Percentiles rank a stretch among this genome's conserved stretches.
These are phyloP conservation scores for Sturnus vulgaris DNA, from an alignment of 2,113 vertebrate species.

Conservation along the genomic window DNA sequence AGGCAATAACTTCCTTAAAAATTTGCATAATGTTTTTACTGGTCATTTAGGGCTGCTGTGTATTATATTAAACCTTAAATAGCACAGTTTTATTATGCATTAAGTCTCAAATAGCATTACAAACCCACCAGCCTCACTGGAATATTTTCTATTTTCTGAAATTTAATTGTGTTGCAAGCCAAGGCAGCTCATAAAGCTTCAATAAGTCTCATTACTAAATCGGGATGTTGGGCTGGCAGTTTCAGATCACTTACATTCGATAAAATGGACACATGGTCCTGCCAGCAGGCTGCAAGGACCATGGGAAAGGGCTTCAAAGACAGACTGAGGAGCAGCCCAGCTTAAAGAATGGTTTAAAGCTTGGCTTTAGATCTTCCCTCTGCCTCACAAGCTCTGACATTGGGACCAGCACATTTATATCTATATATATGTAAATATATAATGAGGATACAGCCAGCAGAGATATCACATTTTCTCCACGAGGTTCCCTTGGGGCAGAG, in stretches of 20 bases:
- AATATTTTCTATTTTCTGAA: constrained; percentile 44
- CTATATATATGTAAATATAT: background rate
- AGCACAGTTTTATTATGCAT: constrained; percentile 45
- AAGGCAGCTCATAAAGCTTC: constrained; percentile 30
- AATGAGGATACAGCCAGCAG: background rate
- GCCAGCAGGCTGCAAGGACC: background rate
- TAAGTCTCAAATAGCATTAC: constrained; percentile 27
- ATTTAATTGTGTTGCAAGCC: constrained; percentile 43
- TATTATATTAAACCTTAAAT: constrained; percentile 45
- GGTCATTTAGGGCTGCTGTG: constrained; percentile 43
- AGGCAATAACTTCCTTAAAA: constrained; percentile 43
- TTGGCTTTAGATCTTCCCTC: background rate
- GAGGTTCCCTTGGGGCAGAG: background rate
- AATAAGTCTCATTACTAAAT: constrained; percentile 42
- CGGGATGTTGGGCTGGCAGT: background rate
- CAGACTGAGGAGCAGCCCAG: background rate
- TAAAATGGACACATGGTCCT: background rate
- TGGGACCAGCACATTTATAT: background rate
- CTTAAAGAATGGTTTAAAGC: background rate
- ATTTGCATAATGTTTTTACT: constrained; percentile 56
- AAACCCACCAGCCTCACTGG: constrained; percentile 17
- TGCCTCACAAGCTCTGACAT: background rate
- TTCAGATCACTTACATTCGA: background rate
- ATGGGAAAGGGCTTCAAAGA: background rate
- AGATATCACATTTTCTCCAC: background rate